Conservation (phyloP, 1,140 invertebrate genomes). For the Epicauta chinensis region DNA sequence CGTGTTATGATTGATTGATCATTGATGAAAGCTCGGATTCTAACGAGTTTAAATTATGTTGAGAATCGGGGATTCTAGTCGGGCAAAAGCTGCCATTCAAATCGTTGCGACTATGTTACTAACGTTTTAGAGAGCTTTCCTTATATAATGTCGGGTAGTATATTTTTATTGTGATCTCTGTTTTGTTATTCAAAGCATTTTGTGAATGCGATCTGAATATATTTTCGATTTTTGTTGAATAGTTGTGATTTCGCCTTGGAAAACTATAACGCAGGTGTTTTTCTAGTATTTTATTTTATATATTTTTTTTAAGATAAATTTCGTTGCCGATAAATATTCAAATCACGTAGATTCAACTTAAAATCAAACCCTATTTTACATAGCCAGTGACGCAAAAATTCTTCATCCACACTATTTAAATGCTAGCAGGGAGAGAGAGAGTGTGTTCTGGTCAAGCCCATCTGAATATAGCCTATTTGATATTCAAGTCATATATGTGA, state of each 20-base stretch:
- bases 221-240: slow-evolving; percentile 23
- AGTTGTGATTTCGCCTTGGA: too few relatives aligned
- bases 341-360: slow-evolving; percentile 24
- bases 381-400: slow-evolving; percentile 32
- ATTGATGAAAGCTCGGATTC: neutral
- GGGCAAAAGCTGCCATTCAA: slow-evolving; percentile 17
- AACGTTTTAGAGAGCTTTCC: slow-evolving; percentile 16
- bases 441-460: slow-evolving; percentile 20
- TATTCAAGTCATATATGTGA: slow-evolving; percentile 26
- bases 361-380: slow-evolving; percentile 37
- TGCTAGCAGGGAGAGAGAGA: slow-evolving; percentile 24
- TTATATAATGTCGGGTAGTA: slow-evolving; percentile 26
- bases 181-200: slow-evolving; percentile 31
- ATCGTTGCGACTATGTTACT: slow-evolving; percentile 2
- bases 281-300: too few relatives aligned
- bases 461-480: slow-evolving; percentile 33
- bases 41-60: neutral
- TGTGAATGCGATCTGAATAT: slow-evolving; percentile 27
- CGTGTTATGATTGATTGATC: slow-evolving; percentile 20
- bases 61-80: slow-evolving; percentile 20
- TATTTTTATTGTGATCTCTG: slow-evolving; percentile 29
- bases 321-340: slow-evolving; percentile 12
- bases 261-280: too few relatives aligned
- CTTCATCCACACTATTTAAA: slow-evolving; percentile 34
- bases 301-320: too few relatives aligned